phyloP scores from a whole-genome alignment of 1,140 invertebrate species.

The Brachionus asplanchnoidis region DNA sequence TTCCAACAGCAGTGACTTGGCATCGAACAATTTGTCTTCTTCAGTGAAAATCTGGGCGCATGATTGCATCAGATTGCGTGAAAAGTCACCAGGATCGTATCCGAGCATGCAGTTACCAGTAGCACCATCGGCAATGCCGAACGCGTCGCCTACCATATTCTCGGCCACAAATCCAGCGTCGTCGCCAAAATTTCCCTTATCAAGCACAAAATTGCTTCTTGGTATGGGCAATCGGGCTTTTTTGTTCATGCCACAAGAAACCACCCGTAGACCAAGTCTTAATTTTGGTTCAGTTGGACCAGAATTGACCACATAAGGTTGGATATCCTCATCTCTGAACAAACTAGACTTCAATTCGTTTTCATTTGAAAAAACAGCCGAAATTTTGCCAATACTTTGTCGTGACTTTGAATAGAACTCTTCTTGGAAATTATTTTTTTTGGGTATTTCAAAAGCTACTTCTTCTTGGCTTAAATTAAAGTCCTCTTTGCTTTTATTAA shows the following conservation, averaged over 20 bases:
- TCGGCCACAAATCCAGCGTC: conserved; percentile 89
- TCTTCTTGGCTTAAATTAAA: not conserved
- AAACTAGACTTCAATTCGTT: not conserved
- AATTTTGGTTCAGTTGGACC: not conserved
- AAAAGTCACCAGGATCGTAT: conserved; percentile 91
- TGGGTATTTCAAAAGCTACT: not conserved
- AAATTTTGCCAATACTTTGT: not conserved
- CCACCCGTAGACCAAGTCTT: not conserved
- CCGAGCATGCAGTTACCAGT: conserved; percentile 93
- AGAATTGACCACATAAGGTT: conserved; percentile 1
- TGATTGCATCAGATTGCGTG: conserved; percentile 83
- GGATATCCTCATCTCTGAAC: not conserved
- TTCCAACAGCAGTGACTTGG: conserved; percentile 56
- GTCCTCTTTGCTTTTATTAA: not conserved
- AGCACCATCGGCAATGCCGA: conserved; percentile 94
- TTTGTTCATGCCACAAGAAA: conserved; percentile 35
- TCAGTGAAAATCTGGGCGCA: conserved; percentile 81
- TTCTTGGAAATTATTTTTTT: not conserved
- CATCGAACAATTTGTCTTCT: conserved; percentile 75
- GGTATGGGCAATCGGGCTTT: conserved; percentile 33
- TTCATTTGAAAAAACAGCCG: not conserved
- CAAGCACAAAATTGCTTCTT: conserved; percentile 12
- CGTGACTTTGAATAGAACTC: conserved; percentile 16
- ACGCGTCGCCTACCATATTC: conserved; percentile 77
- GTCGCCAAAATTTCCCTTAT: conserved; percentile 69